A percentile compares a stretch with the other conserved stretches of the same genome.
phyloP scores from a whole-genome alignment of 2,797 vertebrate genomes.

The Alfaro cultratus region DNA sequence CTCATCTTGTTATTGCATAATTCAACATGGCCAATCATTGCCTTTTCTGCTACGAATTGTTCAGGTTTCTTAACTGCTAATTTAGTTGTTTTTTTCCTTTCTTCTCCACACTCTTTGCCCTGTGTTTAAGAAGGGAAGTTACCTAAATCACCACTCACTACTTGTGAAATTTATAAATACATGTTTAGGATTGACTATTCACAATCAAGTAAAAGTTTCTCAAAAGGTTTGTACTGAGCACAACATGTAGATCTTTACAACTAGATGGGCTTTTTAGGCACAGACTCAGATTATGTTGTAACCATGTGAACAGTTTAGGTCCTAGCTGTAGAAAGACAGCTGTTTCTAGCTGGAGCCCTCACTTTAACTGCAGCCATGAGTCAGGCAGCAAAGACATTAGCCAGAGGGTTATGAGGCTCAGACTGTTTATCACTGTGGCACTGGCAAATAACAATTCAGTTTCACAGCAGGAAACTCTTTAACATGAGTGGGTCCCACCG shows the following conservation, averaged over 20 bases:
- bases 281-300: slow-evolving; percentile 16
- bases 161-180: slow-evolving; percentile 69
- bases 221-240: slow-evolving; percentile 20
- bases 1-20: background rate
- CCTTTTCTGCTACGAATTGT: slow-evolving; percentile 65
- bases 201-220: slow-evolving; percentile 78
- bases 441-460: slow-evolving; percentile 18
- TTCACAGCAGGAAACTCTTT: slow-evolving; percentile 7
- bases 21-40: slow-evolving; percentile 50
- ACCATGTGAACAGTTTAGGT: slow-evolving; percentile 24
- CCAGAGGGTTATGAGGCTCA: slow-evolving; percentile 14
- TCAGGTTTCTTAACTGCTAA: slow-evolving; percentile 71
- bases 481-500: background rate
- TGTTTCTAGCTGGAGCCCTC: slow-evolving; percentile 16
- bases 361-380: slow-evolving; percentile 26
- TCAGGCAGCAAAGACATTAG: slow-evolving; percentile 17
- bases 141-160: slow-evolving; percentile 69
- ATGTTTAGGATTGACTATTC: slow-evolving; percentile 58
- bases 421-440: background rate
- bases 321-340: slow-evolving; percentile 15
- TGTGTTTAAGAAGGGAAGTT: slow-evolving; percentile 70
- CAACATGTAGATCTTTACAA: background rate
- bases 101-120: slow-evolving; percentile 56
- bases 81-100: slow-evolving; percentile 65
- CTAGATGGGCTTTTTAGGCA: slow-evolving; percentile 3